Evolutionary conservation across 2,797 vertebrate species (phyloP).

Genomic region (Dicrostonyx torquatus): DNA sequence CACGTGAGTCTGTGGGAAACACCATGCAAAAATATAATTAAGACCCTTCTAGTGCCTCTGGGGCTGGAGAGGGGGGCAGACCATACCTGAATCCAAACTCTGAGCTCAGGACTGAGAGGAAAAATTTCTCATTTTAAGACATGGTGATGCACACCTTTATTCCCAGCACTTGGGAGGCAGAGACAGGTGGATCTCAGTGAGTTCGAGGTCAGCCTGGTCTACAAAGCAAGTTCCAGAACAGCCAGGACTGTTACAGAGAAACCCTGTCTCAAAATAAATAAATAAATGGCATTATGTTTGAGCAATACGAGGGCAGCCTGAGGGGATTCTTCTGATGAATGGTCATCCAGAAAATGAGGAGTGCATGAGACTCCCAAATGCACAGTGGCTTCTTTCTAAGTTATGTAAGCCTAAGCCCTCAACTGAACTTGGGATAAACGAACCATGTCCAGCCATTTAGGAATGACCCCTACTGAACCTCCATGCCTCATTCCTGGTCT

Average conservation of each 20-base stretch:
- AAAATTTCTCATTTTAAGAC: background rate
- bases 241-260: too few relatives aligned
- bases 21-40: background rate
- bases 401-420: background rate
- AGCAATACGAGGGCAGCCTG: accelerated
- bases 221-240: too few relatives aligned
- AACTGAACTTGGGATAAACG: too few relatives aligned
- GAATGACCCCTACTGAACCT: accelerated
- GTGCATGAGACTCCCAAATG: too few relatives aligned
- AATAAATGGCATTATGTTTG: too few relatives aligned
- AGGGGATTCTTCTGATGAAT: accelerated
- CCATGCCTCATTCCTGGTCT: accelerated
- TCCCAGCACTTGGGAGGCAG: too few relatives aligned
- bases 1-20: background rate
- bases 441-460: background rate
- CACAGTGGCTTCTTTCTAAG: background rate
- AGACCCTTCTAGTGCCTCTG: background rate
- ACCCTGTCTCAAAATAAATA: too few relatives aligned
- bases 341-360: accelerated
- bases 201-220: too few relatives aligned
- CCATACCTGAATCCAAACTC: background rate
- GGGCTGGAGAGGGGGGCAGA: too few relatives aligned
- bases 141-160: too few relatives aligned
- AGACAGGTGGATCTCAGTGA: too few relatives aligned
- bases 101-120: background rate